Conservation (phyloP, 2,797 vertebrate species). For the Acrossocheilus fasciatus region DNA sequence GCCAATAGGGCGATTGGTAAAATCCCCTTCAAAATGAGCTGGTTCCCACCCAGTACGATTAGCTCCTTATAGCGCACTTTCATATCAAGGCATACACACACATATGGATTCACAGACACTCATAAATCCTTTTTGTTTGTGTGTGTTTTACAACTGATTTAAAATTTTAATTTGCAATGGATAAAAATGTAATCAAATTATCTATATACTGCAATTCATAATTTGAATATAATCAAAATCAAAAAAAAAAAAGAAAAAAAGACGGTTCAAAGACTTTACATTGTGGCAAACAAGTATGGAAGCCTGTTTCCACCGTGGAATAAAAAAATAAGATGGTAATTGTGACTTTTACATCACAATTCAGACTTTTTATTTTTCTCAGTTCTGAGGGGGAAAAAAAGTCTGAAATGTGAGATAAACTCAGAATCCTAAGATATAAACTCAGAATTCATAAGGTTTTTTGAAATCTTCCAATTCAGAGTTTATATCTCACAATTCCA, state of each 20-base stretch:
- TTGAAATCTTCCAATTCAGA: background rate
- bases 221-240: constrained; percentile 2
- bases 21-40: constrained; percentile 78
- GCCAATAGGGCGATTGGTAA: constrained; percentile 69
- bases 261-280: background rate
- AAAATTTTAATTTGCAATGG: background rate
- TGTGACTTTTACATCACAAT: background rate
- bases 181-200: background rate
- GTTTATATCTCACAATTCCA: background rate
- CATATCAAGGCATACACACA: constrained; percentile 8
- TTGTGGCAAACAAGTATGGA: background rate
- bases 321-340: background rate
- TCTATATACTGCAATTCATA: background rate
- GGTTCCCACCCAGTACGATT: constrained; percentile 68
- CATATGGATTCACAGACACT: constrained; percentile 20
- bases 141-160: background rate
- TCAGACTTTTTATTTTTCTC: background rate
- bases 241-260: background rate
- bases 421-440: background rate
- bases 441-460: background rate
- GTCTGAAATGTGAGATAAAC: background rate
- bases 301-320: constrained; percentile 39
- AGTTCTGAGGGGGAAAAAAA: background rate
- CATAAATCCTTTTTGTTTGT: background rate
- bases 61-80: constrained; percentile 51